Conservation (phyloP, 2,113 vertebrate species). For the Phalacrocorax pelagicus region DNA sequence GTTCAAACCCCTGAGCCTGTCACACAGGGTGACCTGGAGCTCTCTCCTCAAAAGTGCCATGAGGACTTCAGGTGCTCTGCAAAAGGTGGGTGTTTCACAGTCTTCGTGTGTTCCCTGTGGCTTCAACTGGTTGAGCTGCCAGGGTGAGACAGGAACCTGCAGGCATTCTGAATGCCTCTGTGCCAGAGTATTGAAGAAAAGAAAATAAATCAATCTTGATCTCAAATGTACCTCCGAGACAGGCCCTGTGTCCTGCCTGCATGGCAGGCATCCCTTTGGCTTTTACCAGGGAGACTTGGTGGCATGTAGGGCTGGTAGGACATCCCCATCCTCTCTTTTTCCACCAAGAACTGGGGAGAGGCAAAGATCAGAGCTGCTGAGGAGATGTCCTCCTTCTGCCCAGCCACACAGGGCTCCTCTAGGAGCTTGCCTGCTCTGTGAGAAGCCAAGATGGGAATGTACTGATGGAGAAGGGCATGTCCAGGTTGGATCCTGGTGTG, state of each 20-base stretch:
- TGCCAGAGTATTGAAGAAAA: neutral
- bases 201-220: neutral
- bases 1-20: neutral
- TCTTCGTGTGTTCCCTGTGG: neutral
- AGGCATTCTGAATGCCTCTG: neutral
- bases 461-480: neutral
- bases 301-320: neutral
- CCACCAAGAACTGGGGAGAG: neutral
- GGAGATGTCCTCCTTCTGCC: neutral
- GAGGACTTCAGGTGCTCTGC: neutral
- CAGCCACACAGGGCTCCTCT: neutral
- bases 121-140: neutral
- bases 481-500: neutral
- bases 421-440: neutral
- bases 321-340: neutral
- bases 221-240: neutral
- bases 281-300: neutral
- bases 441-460: neutral
- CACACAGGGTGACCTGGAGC: neutral
- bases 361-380: neutral
- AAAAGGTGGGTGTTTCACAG: neutral
- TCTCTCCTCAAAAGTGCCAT: neutral
- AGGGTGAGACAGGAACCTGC: neutral
- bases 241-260: neutral
- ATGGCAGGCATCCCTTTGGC: neutral